A percentile compares a stretch with the other conserved stretches of the same genome.
phyloP scores from a whole-genome alignment of 2,797 vertebrate genomes.

The Setipinna tenuifilis region DNA sequence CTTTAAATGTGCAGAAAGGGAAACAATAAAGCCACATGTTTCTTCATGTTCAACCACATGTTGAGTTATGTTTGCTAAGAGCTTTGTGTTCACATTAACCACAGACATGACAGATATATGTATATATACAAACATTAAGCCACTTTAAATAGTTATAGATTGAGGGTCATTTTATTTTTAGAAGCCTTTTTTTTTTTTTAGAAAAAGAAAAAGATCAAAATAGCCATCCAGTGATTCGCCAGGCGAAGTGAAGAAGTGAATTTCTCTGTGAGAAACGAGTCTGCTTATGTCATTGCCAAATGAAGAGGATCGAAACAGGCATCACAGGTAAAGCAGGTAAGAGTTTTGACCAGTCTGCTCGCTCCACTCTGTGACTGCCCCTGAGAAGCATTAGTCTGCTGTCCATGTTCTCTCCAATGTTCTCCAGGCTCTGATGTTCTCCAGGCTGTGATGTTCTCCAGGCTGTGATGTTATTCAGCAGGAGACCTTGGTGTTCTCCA shows the following conservation, averaged over 20 bases:
- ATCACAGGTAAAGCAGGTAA: background rate
- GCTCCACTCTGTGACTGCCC: background rate
- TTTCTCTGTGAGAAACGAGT: background rate
- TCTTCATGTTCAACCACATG: background rate
- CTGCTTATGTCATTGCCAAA: background rate
- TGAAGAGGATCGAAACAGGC: background rate
- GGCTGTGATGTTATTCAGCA: conserved; percentile 58
- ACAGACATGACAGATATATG: background rate
- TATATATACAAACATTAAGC: background rate
- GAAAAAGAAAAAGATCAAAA: background rate
- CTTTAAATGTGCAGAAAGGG: no score
- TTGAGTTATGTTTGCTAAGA: background rate
- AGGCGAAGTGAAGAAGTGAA: background rate
- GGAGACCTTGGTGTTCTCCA: conserved; percentile 68
- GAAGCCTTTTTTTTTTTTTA: background rate
- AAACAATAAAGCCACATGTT: background rate
- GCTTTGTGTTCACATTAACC: background rate
- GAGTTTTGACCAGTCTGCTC: background rate
- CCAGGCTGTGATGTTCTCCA: conserved; percentile 31
- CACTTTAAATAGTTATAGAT: background rate
- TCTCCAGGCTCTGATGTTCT: background rate
- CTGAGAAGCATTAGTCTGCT: no score
- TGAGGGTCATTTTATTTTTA: background rate
- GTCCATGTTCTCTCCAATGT: no score
- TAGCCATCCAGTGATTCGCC: background rate